Conservation (phyloP, 1,140 invertebrate species). For the Riptortus pedestris region DNA sequence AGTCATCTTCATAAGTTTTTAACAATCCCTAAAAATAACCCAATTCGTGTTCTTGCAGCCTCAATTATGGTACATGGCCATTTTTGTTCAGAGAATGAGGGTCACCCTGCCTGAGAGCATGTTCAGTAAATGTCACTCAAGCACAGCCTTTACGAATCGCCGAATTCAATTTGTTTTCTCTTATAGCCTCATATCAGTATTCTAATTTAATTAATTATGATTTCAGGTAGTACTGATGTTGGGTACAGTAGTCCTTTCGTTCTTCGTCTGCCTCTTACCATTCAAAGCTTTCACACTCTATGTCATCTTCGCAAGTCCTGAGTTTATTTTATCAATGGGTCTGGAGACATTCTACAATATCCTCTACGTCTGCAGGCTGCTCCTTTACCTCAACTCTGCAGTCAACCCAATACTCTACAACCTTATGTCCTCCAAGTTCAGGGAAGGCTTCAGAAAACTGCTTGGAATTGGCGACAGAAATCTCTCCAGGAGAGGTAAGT, state of each 20-base stretch:
- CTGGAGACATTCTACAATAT: constrained; percentile 73
- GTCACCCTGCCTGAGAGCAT: too few relatives aligned
- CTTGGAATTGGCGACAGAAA: constrained; percentile 19
- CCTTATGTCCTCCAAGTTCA: constrained; percentile 83
- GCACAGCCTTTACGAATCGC: too few relatives aligned
- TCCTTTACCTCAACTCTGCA: constrained; percentile 80
- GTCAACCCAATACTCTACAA: constrained; percentile 85
- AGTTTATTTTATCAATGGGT: constrained; percentile 51
- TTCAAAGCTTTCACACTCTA: constrained; percentile 75
- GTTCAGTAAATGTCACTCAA: too few relatives aligned
- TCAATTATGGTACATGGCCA: too few relatives aligned
- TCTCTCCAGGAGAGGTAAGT: neutral
- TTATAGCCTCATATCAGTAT: too few relatives aligned
- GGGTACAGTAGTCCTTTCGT: constrained; percentile 77
- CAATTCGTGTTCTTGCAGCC: too few relatives aligned
- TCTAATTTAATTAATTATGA: too few relatives aligned
- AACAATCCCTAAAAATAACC: too few relatives aligned
- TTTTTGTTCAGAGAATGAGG: too few relatives aligned
- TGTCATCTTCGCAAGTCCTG: constrained; percentile 62
- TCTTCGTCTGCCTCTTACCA: constrained; percentile 80
- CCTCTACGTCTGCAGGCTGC: constrained; percentile 72
- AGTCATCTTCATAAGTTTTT: too few relatives aligned
- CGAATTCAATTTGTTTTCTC: too few relatives aligned
- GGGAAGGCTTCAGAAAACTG: constrained; percentile 63
- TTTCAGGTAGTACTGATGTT: constrained; percentile 52